phyloP scores from a whole-genome alignment of 2,797 vertebrate species.

The Enteromius thamalakanensis region DNA sequence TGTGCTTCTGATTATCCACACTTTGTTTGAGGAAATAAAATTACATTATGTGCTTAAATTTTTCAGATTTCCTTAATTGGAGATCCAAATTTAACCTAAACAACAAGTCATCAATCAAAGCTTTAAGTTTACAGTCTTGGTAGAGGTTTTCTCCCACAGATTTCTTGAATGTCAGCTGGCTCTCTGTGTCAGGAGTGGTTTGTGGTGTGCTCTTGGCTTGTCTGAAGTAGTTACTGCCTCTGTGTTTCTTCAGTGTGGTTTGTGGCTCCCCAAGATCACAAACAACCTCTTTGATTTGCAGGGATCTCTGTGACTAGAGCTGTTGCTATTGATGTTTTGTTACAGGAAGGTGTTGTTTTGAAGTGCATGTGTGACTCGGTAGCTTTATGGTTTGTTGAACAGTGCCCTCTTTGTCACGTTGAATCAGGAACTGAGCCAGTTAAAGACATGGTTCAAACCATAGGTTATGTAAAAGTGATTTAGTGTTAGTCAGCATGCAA shows the following conservation, averaged over 20 bases:
- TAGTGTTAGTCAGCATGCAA: slow-evolving; percentile 9
- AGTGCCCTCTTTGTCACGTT: slow-evolving; percentile 20
- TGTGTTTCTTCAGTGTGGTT: slow-evolving; percentile 29
- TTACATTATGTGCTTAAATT: neutral
- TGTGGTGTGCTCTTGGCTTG: slow-evolving; percentile 33
- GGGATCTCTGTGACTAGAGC: neutral
- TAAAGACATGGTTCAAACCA: neutral
- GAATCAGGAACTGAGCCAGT: slow-evolving; percentile 17
- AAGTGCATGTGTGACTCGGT: neutral
- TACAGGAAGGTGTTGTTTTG: neutral
- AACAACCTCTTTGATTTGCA: slow-evolving; percentile 14
- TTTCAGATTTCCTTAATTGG: too few relatives aligned
- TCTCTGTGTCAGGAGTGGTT: neutral
- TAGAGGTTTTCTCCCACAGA: neutral
- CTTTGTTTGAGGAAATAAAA: neutral
- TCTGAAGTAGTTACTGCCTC: slow-evolving; percentile 29
- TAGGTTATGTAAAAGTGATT: slow-evolving; percentile 3
- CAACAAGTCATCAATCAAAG: too few relatives aligned
- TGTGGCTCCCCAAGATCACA: slow-evolving; percentile 13
- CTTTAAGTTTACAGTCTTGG: neutral
- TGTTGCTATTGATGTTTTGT: slow-evolving; percentile 9
- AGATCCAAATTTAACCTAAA: too few relatives aligned
- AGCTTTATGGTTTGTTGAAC: slow-evolving; percentile 27
- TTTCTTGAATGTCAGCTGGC: neutral
- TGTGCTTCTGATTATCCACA: neutral